phyloP scores from a whole-genome alignment of 2,797 vertebrate genomes.

The Enteromius mattozi region DNA sequence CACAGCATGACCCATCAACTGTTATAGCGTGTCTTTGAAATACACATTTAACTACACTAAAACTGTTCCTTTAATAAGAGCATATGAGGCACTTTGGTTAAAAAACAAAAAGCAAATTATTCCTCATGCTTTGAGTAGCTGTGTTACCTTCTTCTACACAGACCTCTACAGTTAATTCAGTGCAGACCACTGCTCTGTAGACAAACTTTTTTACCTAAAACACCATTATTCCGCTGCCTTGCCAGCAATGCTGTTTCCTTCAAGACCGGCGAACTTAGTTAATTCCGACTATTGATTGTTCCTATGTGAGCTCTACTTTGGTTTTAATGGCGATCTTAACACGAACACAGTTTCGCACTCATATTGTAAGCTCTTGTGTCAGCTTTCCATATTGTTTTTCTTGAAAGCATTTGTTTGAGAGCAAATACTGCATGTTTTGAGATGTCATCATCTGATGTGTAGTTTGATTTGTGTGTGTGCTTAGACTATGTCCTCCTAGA shows the following conservation, averaged over 20 bases:
- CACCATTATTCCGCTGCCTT: background rate
- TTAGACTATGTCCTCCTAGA: constrained; percentile 65
- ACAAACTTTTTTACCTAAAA: background rate
- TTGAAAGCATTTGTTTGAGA: constrained; percentile 20
- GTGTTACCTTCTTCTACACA: background rate
- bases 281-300: background rate
- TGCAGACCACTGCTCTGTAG: background rate
- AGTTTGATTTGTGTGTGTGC: constrained; percentile 28
- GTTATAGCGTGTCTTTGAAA: too few relatives aligned
- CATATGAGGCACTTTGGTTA: background rate
- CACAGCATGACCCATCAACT: too few relatives aligned
- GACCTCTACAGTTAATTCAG: background rate
- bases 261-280: background rate
- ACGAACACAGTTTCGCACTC: background rate
- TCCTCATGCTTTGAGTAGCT: background rate
- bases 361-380: background rate
- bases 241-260: background rate
- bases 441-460: constrained; percentile 31
- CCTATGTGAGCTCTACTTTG: background rate
- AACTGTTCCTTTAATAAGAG: too few relatives aligned
- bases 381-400: constrained; percentile 24
- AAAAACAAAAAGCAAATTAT: background rate
- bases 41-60: too few relatives aligned
- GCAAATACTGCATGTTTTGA: constrained; percentile 35
- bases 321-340: background rate